Base-by-base conservation (phyloP, 2,888 invertebrate genomes). In the Eretmocerus hayati region DNA sequence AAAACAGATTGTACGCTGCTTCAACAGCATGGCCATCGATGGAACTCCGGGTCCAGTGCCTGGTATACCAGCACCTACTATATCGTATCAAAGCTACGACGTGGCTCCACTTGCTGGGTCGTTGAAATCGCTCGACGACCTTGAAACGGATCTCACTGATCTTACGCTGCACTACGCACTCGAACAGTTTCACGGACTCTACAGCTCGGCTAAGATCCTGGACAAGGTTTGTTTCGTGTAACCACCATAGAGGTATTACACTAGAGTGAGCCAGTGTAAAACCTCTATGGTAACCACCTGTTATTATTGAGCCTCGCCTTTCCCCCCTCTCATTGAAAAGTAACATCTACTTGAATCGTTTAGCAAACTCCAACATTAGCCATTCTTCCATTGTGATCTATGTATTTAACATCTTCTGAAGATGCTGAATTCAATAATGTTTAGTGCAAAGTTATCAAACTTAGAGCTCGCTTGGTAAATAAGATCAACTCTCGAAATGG, bases 1-100 rank as follows among this genome's bases (percentile, higher is more conserved):
- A 1, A 84, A 81, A 64, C 76, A 86, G n/a, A 77, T 85, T 4
- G 79, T 86, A 36, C 83, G 84, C 67, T 71, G 72, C 48, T 62
- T 67, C 1, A 59, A 65, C 15, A 66, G 71, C 30, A 53, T 57
- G n/a, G 66, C 65, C 20, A 58, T 70, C 44, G 73, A 73, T 32
- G 60, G 65, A 4, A 52, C 42, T 13, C 74, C 75, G 13, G 66
- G 63, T 56, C 71, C 71, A 59, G 71, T 75, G 16, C 63, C 69
- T n/a, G 65, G 65, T 52, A 66, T 74, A 50, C 74, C 73, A 11
- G 62, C 65, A 3, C 67, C 71, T 15, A 62, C 65, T 21, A 72
- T 72, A 49, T 71, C 69, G 33, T 74, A 68, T 61, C 69, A 65
- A 48, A 67, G 64, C 46, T 69, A 66, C 32, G 68, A 69, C 31